These are phyloP conservation scores for Drosophila rubida DNA, from an alignment of 2,888 invertebrate genomes.

Conservation along the genomic window DNA sequence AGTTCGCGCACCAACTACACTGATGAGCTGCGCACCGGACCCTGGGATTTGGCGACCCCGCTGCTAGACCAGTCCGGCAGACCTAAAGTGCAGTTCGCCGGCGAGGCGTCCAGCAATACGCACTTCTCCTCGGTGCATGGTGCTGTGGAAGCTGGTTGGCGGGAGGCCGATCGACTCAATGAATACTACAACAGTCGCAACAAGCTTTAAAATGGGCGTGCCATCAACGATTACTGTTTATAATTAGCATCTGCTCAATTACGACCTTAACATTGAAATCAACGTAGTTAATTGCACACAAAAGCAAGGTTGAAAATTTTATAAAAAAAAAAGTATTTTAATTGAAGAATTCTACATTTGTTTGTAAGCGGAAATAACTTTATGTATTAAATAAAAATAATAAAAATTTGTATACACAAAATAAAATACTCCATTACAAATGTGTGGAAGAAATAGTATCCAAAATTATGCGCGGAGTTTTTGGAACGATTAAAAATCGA, in stretches of 20 bases:
- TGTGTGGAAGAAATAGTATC: no score
- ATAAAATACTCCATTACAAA: no score
- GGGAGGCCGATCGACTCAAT: slow-evolving; percentile 89
- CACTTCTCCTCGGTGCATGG: slow-evolving; percentile 90
- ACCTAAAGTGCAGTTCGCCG: slow-evolving; percentile 88
- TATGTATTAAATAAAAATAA: no score
- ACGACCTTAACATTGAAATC: background rate
- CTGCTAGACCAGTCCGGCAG: slow-evolving; percentile 78
- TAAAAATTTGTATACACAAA: no score
- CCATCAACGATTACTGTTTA: background rate
- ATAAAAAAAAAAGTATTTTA: no score
- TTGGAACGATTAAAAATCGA: no score
- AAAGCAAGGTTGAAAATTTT: background rate
- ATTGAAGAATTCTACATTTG: no score
- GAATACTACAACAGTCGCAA: slow-evolving; percentile 68
- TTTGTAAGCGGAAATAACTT: no score
- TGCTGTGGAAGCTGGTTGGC: slow-evolving; percentile 90
- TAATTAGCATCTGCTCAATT: background rate
- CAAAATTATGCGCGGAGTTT: no score
- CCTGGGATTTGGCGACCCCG: slow-evolving; percentile 86
- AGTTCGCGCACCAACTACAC: slow-evolving; percentile 87
- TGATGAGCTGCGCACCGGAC: slow-evolving; percentile 86
- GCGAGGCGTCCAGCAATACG: slow-evolving; percentile 88
- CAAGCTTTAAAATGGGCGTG: slow-evolving; percentile 20
- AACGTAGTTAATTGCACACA: background rate